Conservation (phyloP, 1,140 invertebrate species). For the Hormaphis cornu region DNA sequence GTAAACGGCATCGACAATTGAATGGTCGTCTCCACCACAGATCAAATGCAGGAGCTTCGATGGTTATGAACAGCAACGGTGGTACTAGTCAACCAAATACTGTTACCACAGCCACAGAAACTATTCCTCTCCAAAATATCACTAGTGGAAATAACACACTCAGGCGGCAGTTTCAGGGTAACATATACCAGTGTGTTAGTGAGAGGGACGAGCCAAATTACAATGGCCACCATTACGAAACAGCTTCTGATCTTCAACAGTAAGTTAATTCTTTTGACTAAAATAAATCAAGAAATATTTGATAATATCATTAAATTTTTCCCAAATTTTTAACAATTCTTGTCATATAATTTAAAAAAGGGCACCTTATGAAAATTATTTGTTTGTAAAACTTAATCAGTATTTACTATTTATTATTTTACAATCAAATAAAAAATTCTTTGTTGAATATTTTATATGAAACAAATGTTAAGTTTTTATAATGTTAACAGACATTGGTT, state of each 20-base stretch:
- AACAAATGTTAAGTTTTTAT: no score
- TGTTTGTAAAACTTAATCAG: no score
- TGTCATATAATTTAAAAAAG: no score
- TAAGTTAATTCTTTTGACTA: no score
- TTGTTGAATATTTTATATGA: no score
- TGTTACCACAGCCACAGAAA: not conserved
- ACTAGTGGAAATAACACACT: not conserved
- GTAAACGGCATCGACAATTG: conserved; percentile 40
- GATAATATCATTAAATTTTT: no score
- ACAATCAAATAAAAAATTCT: no score
- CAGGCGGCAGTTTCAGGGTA: not conserved
- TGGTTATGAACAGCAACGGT: not conserved
- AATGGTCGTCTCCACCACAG: conserved; percentile 3
- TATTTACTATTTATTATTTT: no score
- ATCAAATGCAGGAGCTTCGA: not conserved
- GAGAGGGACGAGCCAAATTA: conserved; percentile 1
- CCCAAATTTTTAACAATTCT: no score
- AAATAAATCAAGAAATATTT: no score
- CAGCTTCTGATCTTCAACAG: not conserved
- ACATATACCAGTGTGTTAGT: conserved; percentile 9
- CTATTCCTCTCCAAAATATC: conserved; percentile 14
- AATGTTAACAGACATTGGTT: no score
- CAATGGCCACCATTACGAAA: conserved; percentile 10
- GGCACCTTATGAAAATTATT: no score
- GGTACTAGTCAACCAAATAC: not conserved